Base-by-base conservation (phyloP, 1,140 invertebrate species). In the Lepidurus couesii region DNA sequence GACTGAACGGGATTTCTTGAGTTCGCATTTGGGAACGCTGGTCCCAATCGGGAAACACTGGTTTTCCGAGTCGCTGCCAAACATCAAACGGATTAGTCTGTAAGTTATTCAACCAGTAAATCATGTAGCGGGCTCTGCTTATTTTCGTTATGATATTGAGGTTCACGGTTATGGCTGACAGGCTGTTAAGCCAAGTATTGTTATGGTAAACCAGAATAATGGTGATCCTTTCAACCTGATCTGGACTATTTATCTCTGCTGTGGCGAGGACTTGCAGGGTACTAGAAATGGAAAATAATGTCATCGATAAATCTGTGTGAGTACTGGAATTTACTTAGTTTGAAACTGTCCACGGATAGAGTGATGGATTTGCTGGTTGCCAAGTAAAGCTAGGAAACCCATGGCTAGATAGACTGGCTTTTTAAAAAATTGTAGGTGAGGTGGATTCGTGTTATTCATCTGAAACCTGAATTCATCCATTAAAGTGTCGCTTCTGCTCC, bases 361-460 rank as follows among this genome's bases (percentile, higher is more conserved):
- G 21, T 65, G 53, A 16, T 65, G 9, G 16, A 65, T 65, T 65
- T 16, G 53, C 53, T 16, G 16, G 21, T 65, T 16, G 45, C 13
- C 53, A 16, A 65, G 53, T 65, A 65, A 65, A 13, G 53, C 53
- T 65, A 65, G 7, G 53, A 65, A n/a, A 65, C 8, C 53, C 53
- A 65, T 65, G 53, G 53, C 53, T 65, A 65, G 1, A 21, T 65
- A 65, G 13, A 65, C 53, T 65, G 53, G 8, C 0, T 65, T 65
- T 21, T 65, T 65, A 21, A 65, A 65, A 65, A 65, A 65, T 21
- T 16, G 53, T 65, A 21, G 16, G 21, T 21, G 53, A 65, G 16
- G 53, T n/a, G 13, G 53, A 65, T 65, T 65, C 53, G 53, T 65
- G 53, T 65, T 65, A 65, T 65, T 65, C 16, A 16, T 65, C 21